Conservation (phyloP, 2,888 invertebrate species). For the Drosophila buzzatii region DNA sequence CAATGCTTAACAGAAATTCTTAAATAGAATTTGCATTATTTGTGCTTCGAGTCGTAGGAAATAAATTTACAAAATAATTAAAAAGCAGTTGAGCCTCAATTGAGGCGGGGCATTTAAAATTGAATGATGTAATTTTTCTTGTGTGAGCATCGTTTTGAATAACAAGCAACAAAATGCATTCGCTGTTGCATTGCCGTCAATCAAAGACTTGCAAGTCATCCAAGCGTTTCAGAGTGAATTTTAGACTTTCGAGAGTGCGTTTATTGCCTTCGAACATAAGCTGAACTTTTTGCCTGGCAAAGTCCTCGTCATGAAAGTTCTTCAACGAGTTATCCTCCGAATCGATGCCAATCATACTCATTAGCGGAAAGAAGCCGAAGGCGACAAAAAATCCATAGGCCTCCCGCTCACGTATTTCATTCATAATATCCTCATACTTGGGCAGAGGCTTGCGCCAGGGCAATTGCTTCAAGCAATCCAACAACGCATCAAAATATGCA, state of each 20-base stretch:
- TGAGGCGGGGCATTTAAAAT: constrained; percentile 5
- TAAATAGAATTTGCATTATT: not conserved
- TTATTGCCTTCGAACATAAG: constrained; percentile 83
- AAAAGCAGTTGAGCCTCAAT: constrained; percentile 15
- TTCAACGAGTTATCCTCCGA: constrained; percentile 83
- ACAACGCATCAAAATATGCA: constrained; percentile 70
- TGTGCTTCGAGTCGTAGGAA: constrained; percentile 1
- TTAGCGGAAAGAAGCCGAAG: constrained; percentile 83
- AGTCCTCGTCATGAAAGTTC: constrained; percentile 79
- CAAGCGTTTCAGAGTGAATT: constrained; percentile 75
- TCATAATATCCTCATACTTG: constrained; percentile 68
- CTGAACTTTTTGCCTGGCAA: constrained; percentile 81
- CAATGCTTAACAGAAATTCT: constrained; percentile 8
- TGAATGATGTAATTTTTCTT: constrained; percentile 12
- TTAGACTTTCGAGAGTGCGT: constrained; percentile 79
- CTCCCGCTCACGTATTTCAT: constrained; percentile 78
- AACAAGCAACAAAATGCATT: not conserved
- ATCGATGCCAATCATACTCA: constrained; percentile 82
- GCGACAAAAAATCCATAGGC: constrained; percentile 84
- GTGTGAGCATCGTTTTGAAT: not conserved
- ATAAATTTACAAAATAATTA: constrained; percentile 5
- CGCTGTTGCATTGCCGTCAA: constrained; percentile 35
- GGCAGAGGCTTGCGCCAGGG: constrained; percentile 65
- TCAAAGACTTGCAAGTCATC: constrained; percentile 81
- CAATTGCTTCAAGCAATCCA: constrained; percentile 66